These are phyloP conservation scores for Triplophysa siluroides DNA, from an alignment of 2,113 vertebrate species.

Conservation along the genomic window DNA sequence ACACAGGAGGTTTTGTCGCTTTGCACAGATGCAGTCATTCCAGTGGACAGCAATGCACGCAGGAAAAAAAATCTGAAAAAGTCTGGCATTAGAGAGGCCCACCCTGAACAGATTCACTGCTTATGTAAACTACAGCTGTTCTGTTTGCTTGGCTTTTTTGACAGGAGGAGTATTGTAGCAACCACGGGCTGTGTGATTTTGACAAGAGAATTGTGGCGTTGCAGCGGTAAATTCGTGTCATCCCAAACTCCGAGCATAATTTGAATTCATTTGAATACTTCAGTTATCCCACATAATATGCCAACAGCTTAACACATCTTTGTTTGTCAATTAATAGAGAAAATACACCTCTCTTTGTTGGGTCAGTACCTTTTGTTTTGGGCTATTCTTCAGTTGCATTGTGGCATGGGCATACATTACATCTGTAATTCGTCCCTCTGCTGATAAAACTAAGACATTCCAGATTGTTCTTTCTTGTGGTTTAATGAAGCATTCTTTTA, in stretches of 20 bases:
- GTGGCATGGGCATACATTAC: constrained; percentile 30
- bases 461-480: constrained; percentile 54
- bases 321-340: neutral
- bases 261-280: neutral
- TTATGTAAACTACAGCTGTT: constrained; percentile 24
- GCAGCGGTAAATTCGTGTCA: constrained; percentile 54
- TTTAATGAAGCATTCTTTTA: constrained; percentile 46
- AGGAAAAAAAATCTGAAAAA: constrained; percentile 23
- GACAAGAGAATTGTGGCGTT: constrained; percentile 40
- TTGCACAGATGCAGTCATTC: constrained; percentile 51
- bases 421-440: constrained; percentile 22
- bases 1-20: constrained; percentile 58
- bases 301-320: constrained; percentile 1
- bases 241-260: constrained; percentile 28
- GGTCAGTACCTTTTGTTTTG: constrained; percentile 30
- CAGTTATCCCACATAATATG: neutral
- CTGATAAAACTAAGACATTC: constrained; percentile 49
- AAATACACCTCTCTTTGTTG: constrained; percentile 11
- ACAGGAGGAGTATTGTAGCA: neutral
- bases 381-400: constrained; percentile 27
- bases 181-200: neutral
- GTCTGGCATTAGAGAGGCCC: constrained; percentile 34
- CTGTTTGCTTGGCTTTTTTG: constrained; percentile 12
- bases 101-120: constrained; percentile 22
- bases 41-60: constrained; percentile 26